Conservation (phyloP, 2,888 invertebrate genomes). For the Andricus quercusramuli region DNA sequence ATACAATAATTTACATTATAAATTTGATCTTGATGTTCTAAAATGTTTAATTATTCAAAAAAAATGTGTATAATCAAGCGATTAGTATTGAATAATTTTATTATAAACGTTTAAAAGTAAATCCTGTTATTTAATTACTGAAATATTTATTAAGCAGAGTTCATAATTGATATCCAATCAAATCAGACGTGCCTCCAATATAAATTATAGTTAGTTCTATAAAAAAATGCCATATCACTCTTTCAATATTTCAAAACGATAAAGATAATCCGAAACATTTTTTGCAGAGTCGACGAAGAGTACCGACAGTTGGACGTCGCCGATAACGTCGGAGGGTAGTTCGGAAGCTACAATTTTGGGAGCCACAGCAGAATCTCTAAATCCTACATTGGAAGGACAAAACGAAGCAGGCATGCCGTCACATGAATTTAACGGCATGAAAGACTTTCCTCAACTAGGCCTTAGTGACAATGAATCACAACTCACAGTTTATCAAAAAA, state of each 20-base stretch:
- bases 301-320: constrained; percentile 67
- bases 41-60: too few relatives aligned
- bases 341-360: constrained; percentile 86
- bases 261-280: not conserved
- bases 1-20: too few relatives aligned
- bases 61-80: too few relatives aligned
- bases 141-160: too few relatives aligned
- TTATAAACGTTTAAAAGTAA: too few relatives aligned
- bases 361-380: constrained; percentile 81
- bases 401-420: constrained; percentile 37
- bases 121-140: too few relatives aligned
- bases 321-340: constrained; percentile 84
- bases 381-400: constrained; percentile 71
- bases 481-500: constrained; percentile 3
- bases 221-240: too few relatives aligned
- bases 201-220: too few relatives aligned
- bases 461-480: constrained; percentile 42
- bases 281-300: constrained; percentile 15
- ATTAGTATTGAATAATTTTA: too few relatives aligned
- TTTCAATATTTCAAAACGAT: not conserved
- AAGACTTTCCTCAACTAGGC: constrained; percentile 66
- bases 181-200: too few relatives aligned
- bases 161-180: too few relatives aligned
- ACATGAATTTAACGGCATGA: constrained; percentile 51
- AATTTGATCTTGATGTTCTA: too few relatives aligned